Base-by-base conservation (phyloP, 2,113 vertebrate genomes). In the Alligator sinensis region DNA sequence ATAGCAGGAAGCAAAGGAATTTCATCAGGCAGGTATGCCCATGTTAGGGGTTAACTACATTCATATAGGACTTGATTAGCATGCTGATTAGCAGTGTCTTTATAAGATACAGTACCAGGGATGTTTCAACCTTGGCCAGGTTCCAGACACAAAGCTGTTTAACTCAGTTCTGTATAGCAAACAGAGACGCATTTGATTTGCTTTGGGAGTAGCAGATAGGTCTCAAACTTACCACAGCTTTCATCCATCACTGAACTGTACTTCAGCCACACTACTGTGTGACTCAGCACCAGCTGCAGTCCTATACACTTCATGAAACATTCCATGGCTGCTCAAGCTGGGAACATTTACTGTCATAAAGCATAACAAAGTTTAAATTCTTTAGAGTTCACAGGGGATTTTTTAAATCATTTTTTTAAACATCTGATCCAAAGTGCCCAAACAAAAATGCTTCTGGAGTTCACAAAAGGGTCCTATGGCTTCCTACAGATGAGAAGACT, bases 371-470 rank as follows among this genome's bases (percentile, higher is more conserved):
- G 34, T 47, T 22, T 15, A 74, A 47, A 24, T 47, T 47, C 34
- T 72, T 38, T 72, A 21, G 68, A 22, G 18, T 38, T 72, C 30
- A 72, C 6, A 1, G 2, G 24, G 1, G 3, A 25, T 3, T 15
- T 3, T 34, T 17, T 2, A 25, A 55, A 28, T 16, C 9, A 12
- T 0, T 47, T 47, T 47, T 47, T 47, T 47, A 47, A 47, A 0
- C 5, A 4, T 4, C 1, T 4, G n/a, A 15, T 58, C 78, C 2
- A 54, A 24, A 57, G 18, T 28, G 34, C n/a, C 28, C 47, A 18
- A 27, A 70, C 64, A 0, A 34, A 12, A 1, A 5, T 6, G 3
- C 6, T n/a, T 24, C 60, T 0, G 0, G 61, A 17, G 68, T 72
- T 34, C 38, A 22, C 21, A 22, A 72, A 70, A 72, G 19, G 68